Base-by-base conservation (phyloP, 2,888 invertebrate genomes). In the Dasypolia templi region DNA sequence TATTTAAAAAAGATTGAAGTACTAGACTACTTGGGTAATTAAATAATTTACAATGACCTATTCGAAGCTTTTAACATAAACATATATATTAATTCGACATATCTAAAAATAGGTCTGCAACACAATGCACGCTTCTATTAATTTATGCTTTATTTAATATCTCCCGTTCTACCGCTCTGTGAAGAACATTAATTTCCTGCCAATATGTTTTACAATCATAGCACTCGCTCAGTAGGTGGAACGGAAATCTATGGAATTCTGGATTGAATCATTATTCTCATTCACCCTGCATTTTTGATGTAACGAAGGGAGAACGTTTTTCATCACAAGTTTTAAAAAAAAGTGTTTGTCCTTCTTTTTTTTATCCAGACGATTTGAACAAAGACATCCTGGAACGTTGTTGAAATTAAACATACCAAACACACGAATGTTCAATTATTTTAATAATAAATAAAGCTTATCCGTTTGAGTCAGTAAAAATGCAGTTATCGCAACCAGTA, bases 81-180 rank as follows among this genome's bases (percentile, higher is more conserved):
- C n/a, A 44, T 44, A 42, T 19, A 3, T 44, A 46, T 26, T 63
- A 49, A 56, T 56, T 35, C 14, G 17, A 58, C 4, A 19, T 14
- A 29, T 53, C 58, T 72, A 63, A 59, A 74, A 71, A 75, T 79
- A 35, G 17, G 17, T 32, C 46, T 3, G 5, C 32, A 26, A 35
- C 68, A 72, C 49, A 69, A 80, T 72, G 69, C 66, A 63, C 17
- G 71, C 55, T 63, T 67, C 46, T 59, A 79, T 32, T 70, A 67
- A 82, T 70, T 69, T 64, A 83, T 59, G 68, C 29, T 79, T 71
- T 58, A 81, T 83, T 64, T 74, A 79, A 75, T 68, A 83, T 64
- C n/a, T 68, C 64, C 46, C 26, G 44, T 46, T 59, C 39, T 72
- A 19, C 53, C 58, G 64, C 42, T 46, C 51, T 49, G 65, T 72